Evolutionary conservation across 2,888 invertebrate genomes (phyloP).

Genomic region (Eupeodes latifasciatus): DNA sequence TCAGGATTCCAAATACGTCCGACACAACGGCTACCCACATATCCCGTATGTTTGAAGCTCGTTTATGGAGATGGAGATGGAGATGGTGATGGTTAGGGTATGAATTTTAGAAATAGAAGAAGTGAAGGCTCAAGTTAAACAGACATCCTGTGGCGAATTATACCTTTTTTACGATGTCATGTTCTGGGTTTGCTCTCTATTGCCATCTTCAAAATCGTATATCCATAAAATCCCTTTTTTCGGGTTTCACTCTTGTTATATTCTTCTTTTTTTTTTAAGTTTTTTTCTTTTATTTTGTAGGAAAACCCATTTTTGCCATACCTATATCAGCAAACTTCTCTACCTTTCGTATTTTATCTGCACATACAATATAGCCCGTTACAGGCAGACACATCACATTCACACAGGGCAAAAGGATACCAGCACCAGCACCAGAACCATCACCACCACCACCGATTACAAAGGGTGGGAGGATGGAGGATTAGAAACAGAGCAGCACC

Average conservation of each 20-base stretch:
- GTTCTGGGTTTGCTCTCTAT: constrained; percentile 77
- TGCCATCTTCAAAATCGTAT: constrained; percentile 77
- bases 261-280: constrained; percentile 14
- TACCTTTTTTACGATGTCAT: constrained; percentile 79
- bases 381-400: constrained; percentile 66
- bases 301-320: constrained; percentile 4
- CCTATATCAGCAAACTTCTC: constrained; percentile 50
- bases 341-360: constrained; percentile 64
- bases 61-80: neutral
- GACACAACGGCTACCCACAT: constrained; percentile 56
- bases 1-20: constrained; percentile 68
- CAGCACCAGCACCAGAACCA: constrained; percentile 23
- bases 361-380: constrained; percentile 52
- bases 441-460: no score
- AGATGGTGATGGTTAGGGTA: constrained; percentile 24
- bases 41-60: constrained; percentile 22
- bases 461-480: constrained; percentile 25
- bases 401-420: constrained; percentile 69
- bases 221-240: constrained; percentile 74
- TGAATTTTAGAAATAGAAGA: constrained; percentile 66
- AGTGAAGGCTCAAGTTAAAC: constrained; percentile 80
- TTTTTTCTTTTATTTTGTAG: no score
- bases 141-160: constrained; percentile 82
- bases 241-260: constrained; percentile 69
- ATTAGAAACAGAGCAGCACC: constrained; percentile 66